Percentiles rank a stretch among this genome's conserved stretches.
Evolutionary conservation across 2,888 invertebrate species (phyloP).

Genomic region (Agonopterix heracliana): DNA sequence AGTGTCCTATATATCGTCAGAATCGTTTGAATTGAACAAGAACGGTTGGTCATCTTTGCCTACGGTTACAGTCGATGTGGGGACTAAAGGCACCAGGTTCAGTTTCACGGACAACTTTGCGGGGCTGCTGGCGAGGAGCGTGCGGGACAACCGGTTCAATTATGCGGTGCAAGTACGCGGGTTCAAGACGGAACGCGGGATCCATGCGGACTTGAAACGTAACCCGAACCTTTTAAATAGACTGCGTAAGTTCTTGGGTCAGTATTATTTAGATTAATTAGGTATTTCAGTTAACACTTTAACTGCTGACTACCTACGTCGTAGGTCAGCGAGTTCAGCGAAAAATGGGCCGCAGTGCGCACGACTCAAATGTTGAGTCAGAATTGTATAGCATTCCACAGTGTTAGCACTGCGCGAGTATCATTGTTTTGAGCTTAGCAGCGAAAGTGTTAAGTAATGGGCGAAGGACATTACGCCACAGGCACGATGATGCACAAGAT

Average conservation of each 20-base stretch:
- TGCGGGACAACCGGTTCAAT: constrained; percentile 33
- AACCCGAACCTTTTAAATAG: constrained; percentile 83
- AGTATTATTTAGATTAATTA: constrained; percentile 27
- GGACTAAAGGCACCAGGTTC: constrained; percentile 35
- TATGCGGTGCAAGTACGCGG: constrained; percentile 78
- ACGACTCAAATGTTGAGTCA: too few species aligned
- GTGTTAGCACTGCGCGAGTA: too few species aligned
- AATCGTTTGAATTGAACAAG: constrained; percentile 61
- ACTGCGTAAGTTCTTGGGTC: constrained; percentile 75
- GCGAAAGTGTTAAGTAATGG: too few species aligned
- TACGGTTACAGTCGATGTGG: constrained; percentile 40
- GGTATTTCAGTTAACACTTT: too few species aligned
- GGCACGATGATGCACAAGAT: too few species aligned
- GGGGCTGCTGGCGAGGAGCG: constrained; percentile 35
- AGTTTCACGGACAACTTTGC: constrained; percentile 47
- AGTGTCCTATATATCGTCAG: constrained; percentile 54
- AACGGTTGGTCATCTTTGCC: constrained; percentile 48
- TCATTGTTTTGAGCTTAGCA: too few species aligned
- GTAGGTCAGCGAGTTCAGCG: too few species aligned
- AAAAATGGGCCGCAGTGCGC: too few species aligned
- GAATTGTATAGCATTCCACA: too few species aligned
- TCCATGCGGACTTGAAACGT: constrained; percentile 81
- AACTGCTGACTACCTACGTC: too few species aligned
- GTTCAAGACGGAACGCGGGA: constrained; percentile 87
- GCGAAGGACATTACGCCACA: too few species aligned